A percentile compares a stretch with the other conserved stretches of the same genome.
These are phyloP conservation scores for Casuarius casuarius DNA, from an alignment of 2,113 vertebrate genomes.

Conservation along the genomic window DNA sequence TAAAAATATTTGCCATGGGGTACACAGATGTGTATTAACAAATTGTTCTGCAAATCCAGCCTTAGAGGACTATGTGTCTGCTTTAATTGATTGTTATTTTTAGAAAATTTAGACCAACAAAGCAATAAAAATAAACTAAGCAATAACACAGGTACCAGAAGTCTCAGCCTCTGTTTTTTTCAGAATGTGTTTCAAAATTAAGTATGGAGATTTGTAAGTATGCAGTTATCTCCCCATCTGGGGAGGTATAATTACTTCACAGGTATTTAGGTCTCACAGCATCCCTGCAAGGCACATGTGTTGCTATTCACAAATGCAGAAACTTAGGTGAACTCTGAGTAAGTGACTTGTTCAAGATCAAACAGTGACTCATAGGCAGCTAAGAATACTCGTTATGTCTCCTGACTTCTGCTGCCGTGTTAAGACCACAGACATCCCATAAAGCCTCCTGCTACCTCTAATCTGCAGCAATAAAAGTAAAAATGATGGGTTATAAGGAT, in stretches of 20 bases:
- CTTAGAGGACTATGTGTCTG: background rate
- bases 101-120: background rate
- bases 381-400: background rate
- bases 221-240: background rate
- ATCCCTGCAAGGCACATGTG: background rate
- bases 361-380: background rate
- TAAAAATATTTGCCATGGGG: background rate
- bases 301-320: background rate
- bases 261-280: background rate
- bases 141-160: background rate
- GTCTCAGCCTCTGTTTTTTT: background rate
- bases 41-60: background rate
- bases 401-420: background rate
- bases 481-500: background rate
- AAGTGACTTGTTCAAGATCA: background rate
- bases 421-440: background rate
- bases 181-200: background rate
- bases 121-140: background rate
- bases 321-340: background rate
- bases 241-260: background rate
- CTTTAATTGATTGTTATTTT: background rate
- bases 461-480: background rate
- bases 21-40: background rate
- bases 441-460: slow-evolving; percentile 5
- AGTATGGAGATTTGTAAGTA: background rate